Conservation (phyloP, 2,797 vertebrate species). For the Sebastes alutus region DNA sequence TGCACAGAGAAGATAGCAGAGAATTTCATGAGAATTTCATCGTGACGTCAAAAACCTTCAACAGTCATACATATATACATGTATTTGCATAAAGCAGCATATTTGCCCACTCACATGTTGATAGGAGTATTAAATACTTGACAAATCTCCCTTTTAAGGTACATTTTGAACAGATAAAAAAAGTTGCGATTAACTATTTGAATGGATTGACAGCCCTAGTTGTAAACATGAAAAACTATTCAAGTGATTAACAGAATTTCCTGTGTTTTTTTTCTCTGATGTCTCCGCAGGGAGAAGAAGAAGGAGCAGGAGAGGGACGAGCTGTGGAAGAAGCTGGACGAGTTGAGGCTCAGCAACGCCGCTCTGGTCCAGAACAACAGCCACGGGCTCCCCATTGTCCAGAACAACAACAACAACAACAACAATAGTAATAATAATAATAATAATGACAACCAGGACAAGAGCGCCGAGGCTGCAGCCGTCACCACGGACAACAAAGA, state of each 20-base stretch:
- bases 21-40: conserved; percentile 15
- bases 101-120: too few species aligned
- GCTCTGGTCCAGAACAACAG: conserved; percentile 88
- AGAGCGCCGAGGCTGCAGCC: neutral
- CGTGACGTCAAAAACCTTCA: neutral
- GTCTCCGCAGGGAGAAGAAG: conserved; percentile 88
- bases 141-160: too few species aligned
- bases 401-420: conserved; percentile 83
- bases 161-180: too few species aligned
- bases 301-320: conserved; percentile 97
- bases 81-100: too few species aligned
- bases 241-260: too few species aligned
- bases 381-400: conserved; percentile 80
- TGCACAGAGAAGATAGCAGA: conserved; percentile 63
- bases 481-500: conserved; percentile 30
- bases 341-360: conserved; percentile 85
- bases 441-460: conserved; percentile 44
- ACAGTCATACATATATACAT: too few species aligned
- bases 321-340: conserved; percentile 94
- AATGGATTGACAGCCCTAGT: too few species aligned
- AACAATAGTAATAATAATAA: conserved; percentile 63
- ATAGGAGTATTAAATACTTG: too few species aligned
- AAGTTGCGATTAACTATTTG: too few species aligned
- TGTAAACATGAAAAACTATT: too few species aligned
- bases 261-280: too few species aligned